phyloP scores from a whole-genome alignment of 2,888 invertebrate species.

The Oscheius sp. region DNA sequence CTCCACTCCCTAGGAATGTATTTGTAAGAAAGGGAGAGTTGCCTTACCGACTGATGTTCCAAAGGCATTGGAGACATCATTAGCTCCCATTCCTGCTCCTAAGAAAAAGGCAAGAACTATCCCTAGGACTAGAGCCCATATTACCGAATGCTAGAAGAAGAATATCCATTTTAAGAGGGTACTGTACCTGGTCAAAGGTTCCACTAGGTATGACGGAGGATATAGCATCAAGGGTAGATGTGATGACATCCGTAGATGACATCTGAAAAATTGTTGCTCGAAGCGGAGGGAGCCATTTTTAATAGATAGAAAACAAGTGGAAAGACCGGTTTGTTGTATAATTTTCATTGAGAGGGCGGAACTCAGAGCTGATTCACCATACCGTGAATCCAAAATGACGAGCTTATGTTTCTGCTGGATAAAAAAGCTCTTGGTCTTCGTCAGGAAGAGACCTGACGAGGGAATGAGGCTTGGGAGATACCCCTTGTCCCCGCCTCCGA shows the following conservation, averaged over 20 bases:
- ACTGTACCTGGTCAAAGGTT: slow-evolving; percentile 14
- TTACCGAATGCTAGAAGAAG: slow-evolving; percentile 26
- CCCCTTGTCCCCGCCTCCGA: not conserved
- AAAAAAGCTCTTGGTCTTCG: too few species aligned
- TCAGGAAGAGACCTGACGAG: too few species aligned
- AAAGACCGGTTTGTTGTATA: too few species aligned
- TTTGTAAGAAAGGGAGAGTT: not conserved
- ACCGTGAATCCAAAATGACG: too few species aligned
- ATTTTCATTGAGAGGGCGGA: too few species aligned
- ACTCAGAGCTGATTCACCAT: too few species aligned
- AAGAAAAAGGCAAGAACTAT: slow-evolving; percentile 91
- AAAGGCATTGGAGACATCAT: slow-evolving; percentile 97
- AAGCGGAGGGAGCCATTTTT: too few species aligned
- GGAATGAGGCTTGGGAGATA: not conserved
- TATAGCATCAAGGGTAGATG: not conserved
- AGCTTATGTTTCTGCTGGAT: too few species aligned
- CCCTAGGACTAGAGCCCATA: slow-evolving; percentile 88
- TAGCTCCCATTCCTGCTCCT: slow-evolving; percentile 97
- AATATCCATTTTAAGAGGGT: not conserved
- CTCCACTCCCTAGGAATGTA: slow-evolving; percentile 31
- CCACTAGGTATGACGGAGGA: slow-evolving; percentile 5
- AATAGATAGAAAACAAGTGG: too few species aligned
- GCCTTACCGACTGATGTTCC: slow-evolving; percentile 75
- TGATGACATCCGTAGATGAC: not conserved
- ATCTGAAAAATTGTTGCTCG: not conserved